Conservation (phyloP, 2,113 vertebrate species). For the Turdus rufiventris region DNA sequence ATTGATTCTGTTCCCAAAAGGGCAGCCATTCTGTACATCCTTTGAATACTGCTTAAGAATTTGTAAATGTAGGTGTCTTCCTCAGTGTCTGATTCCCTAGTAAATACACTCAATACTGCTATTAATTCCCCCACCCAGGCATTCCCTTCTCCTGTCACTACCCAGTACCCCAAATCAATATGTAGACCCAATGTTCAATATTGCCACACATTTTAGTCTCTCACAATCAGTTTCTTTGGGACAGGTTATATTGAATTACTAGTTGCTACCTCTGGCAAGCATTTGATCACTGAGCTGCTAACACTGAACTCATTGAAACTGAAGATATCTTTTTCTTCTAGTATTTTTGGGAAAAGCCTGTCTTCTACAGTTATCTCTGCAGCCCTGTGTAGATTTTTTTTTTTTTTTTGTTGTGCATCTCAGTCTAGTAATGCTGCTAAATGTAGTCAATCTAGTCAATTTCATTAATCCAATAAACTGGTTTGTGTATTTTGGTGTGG, state of each 20-base stretch:
- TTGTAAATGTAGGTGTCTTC: neutral
- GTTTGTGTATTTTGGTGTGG: neutral
- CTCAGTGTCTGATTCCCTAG: neutral
- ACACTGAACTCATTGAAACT: neutral
- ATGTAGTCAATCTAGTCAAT: neutral
- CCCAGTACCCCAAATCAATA: neutral
- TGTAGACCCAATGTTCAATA: neutral
- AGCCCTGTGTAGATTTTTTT: neutral
- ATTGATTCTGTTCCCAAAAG: neutral
- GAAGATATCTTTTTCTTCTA: neutral
- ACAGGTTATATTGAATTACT: neutral
- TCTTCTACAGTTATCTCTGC: neutral
- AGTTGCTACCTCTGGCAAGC: neutral
- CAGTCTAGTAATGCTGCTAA: neutral
- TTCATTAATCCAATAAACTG: neutral
- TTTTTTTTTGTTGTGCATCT: neutral
- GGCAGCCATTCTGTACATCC: neutral
- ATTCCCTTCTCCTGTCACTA: neutral
- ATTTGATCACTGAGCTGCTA: neutral
- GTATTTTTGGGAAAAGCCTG: neutral
- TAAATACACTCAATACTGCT: neutral
- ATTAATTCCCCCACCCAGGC: neutral
- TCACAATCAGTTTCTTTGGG: neutral
- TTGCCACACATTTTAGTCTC: neutral
- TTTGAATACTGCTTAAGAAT: neutral